These are phyloP conservation scores for Nomada lathburiana DNA, from an alignment of 2,888 invertebrate species.

Conservation along the genomic window DNA sequence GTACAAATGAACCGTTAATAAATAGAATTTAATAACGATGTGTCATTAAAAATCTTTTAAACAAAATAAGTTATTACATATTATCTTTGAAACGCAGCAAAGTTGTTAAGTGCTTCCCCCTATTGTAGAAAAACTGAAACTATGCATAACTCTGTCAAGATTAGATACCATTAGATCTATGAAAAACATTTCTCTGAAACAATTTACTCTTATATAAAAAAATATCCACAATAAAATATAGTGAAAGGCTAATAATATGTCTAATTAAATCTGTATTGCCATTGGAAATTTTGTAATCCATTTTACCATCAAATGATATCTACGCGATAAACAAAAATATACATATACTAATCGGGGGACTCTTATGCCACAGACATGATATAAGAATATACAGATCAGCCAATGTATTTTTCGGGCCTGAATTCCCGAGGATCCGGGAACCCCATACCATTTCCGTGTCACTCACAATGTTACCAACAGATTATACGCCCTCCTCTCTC, in stretches of 20 bases:
- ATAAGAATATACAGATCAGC: too few relatives aligned
- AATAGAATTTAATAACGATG: background rate
- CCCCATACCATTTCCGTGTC: too few relatives aligned
- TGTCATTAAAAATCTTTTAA: background rate
- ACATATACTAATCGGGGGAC: too few relatives aligned
- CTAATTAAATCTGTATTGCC: background rate
- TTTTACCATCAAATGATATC: background rate
- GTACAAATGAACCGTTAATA: background rate
- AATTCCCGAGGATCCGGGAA: too few relatives aligned
- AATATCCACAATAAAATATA: background rate
- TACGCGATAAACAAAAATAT: background rate
- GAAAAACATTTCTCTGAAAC: background rate
- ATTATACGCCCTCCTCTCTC: too few relatives aligned
- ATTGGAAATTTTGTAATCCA: background rate
- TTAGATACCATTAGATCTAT: background rate
- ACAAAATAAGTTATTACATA: background rate
- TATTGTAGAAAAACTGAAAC: background rate
- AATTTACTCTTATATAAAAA: background rate
- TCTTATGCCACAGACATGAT: too few relatives aligned
- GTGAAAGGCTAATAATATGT: background rate
- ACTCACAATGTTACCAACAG: too few relatives aligned
- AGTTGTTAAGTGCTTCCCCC: slow-evolving; percentile 24
- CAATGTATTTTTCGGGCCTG: too few relatives aligned
- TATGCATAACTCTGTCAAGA: too few relatives aligned
- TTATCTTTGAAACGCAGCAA: background rate